Evolutionary conservation across 2,113 vertebrate genomes (phyloP).

Genomic region (Coptodon bakossiorum): DNA sequence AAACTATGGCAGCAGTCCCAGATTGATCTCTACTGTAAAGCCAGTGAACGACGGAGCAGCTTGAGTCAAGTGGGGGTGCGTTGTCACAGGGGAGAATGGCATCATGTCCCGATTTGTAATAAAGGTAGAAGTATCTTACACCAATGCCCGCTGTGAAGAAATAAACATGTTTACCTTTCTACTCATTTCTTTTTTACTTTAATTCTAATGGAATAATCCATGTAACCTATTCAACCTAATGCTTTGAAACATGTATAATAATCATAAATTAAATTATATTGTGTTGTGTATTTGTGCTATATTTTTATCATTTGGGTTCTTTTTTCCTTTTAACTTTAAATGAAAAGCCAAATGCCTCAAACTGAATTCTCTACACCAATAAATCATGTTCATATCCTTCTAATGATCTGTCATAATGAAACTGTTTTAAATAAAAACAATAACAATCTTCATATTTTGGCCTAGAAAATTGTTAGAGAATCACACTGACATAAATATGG

Average conservation of each 20-base stretch:
- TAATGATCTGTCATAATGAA: not conserved
- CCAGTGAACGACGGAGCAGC: not conserved
- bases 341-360: not conserved
- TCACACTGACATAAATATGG: not conserved
- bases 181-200: not conserved
- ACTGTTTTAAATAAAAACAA: not conserved
- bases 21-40: not conserved
- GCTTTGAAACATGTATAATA: not conserved
- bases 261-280: not conserved
- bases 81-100: not conserved
- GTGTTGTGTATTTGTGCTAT: not conserved
- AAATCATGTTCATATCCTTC: not conserved
- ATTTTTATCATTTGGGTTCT: not conserved
- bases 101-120: not conserved
- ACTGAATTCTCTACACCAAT: not conserved
- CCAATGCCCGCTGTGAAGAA: not conserved
- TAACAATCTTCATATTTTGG: not conserved
- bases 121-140: not conserved
- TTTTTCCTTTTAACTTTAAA: not conserved
- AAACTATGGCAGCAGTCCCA: rapidly evolving
- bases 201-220: not conserved
- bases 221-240: not conserved
- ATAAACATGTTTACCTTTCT: not conserved
- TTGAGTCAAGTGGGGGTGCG: rapidly evolving
- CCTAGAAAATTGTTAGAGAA: not conserved